phyloP scores from a whole-genome alignment of 2,113 vertebrate genomes.

The Cepphus grylle region DNA sequence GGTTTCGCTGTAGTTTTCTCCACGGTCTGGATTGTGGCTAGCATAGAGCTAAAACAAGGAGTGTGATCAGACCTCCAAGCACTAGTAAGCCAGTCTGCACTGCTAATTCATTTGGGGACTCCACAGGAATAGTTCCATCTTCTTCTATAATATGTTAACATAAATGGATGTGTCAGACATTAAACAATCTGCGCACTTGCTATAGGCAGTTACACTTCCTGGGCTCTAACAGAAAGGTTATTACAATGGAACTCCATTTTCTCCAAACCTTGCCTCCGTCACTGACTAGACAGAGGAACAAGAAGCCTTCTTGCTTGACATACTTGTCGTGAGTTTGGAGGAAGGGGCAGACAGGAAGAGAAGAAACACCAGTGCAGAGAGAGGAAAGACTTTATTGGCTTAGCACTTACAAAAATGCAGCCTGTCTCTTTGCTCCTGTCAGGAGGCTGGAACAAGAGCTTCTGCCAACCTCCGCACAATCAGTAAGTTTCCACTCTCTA shows the following conservation, averaged over 20 bases:
- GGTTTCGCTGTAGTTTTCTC: background rate
- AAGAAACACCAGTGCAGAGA: background rate
- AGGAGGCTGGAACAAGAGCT: background rate
- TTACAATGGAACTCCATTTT: background rate
- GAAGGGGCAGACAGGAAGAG: background rate
- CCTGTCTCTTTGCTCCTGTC: background rate
- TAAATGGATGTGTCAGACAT: background rate
- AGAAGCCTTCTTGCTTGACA: background rate
- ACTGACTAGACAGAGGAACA: background rate
- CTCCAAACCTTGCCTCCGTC: background rate
- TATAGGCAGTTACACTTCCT: background rate
- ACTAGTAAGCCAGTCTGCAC: background rate
- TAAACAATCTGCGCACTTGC: background rate
- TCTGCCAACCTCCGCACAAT: background rate
- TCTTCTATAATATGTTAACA: background rate
- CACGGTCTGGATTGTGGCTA: background rate
- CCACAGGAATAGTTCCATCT: background rate
- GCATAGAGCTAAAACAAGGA: background rate
- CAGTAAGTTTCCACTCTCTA: constrained; percentile 17
- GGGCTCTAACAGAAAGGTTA: background rate
- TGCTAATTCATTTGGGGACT: background rate
- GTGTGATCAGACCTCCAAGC: background rate
- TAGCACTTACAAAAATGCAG: background rate
- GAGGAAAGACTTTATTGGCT: background rate
- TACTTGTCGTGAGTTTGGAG: background rate